Evolutionary conservation across 1,140 invertebrate species (phyloP).

Genomic region (Tigriopus japonicus): DNA sequence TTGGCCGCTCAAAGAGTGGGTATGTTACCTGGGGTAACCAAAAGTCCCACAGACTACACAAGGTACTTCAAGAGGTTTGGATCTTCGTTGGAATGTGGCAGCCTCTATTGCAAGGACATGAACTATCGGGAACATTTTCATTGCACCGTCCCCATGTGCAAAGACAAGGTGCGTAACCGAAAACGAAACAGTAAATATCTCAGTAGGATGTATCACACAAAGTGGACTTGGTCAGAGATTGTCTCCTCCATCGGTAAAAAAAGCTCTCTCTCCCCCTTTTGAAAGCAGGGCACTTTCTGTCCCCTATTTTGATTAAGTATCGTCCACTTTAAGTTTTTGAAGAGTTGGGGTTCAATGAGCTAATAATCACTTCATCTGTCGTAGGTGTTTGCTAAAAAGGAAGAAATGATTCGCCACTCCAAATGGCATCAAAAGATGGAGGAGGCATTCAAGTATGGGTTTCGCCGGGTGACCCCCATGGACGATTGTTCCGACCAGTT

Average conservation of each 20-base stretch:
- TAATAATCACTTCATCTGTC: conserved; percentile 20
- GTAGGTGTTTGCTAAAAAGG: conserved; percentile 86
- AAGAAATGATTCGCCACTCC: conserved; percentile 95
- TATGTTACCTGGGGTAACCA: neutral
- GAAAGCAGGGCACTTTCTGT: too few species aligned
- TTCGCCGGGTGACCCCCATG: conserved; percentile 77
- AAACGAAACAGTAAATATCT: too few species aligned
- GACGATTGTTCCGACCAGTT: conserved; percentile 72
- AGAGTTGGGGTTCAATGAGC: too few species aligned
- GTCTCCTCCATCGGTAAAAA: too few species aligned
- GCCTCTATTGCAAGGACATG: conserved; percentile 53
- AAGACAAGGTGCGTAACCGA: neutral
- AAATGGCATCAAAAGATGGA: conserved; percentile 99
- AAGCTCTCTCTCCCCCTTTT: too few species aligned
- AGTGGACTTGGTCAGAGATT: too few species aligned
- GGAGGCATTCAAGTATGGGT: conserved; percentile 86
- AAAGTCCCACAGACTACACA: conserved; percentile 44
- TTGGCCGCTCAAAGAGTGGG: neutral
- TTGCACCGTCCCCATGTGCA: conserved; percentile 59
- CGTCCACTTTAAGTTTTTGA: too few species aligned
- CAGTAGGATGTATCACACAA: too few species aligned
- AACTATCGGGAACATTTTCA: conserved; percentile 88
- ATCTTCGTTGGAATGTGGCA: conserved; percentile 54
- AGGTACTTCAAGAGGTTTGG: conserved; percentile 58
- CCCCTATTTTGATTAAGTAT: too few species aligned